Evolutionary conservation across 30 jellyfish, hydroid and myxozoan genomes (phyloP).

Genomic region (Turritopsis dohrnii): DNA sequence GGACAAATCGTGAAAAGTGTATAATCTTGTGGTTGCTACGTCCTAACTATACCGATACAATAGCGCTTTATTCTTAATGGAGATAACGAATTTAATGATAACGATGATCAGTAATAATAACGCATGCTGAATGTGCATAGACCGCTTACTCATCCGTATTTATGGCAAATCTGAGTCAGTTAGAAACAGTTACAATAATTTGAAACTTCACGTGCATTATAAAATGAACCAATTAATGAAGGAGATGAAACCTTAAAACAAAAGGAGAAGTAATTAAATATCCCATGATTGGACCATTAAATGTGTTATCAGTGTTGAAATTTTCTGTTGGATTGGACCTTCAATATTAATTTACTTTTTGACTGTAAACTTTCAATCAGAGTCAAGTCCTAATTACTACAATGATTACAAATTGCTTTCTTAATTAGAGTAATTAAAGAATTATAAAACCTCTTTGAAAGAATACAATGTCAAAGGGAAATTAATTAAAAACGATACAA

Average conservation of each 20-base stretch:
- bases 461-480: conserved; percentile 1
- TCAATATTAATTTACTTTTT: background rate
- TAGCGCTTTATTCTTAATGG: background rate
- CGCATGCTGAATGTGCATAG: background rate
- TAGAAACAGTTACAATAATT: background rate
- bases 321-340: background rate
- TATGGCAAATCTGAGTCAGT: background rate
- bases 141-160: background rate
- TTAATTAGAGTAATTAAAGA: conserved; percentile 14
- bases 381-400: background rate
- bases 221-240: background rate
- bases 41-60: background rate
- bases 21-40: background rate
- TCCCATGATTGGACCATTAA: background rate
- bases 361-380: background rate
- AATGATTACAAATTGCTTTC: background rate
- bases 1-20: background rate
- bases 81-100: background rate
- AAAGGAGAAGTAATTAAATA: background rate
- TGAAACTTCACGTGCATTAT: background rate
- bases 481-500: background rate
- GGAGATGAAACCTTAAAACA: background rate
- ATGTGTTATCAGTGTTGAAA: background rate
- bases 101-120: background rate
- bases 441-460: conserved; percentile 8